These are phyloP conservation scores for Plusia festucae DNA, from an alignment of 2,888 invertebrate genomes.

Conservation along the genomic window DNA sequence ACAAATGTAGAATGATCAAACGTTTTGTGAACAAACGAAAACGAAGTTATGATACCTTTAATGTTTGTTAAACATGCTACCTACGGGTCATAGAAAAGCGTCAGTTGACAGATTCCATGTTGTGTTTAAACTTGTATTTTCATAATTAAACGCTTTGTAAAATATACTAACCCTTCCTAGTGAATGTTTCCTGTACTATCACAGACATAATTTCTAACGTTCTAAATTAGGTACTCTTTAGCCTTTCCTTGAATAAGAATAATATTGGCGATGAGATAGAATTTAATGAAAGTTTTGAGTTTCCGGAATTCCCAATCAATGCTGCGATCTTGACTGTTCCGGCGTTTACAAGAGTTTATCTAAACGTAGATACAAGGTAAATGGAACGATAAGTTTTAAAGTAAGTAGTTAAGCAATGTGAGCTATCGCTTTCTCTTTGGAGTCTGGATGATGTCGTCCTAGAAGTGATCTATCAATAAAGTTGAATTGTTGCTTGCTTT, in stretches of 20 bases:
- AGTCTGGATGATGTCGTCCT: neutral
- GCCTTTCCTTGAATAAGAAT: neutral
- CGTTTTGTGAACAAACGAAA: conserved; percentile 31
- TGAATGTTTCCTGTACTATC: neutral
- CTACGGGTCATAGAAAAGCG: conserved; percentile 30
- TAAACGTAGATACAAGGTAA: neutral
- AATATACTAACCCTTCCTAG: neutral
- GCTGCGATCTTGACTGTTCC: neutral
- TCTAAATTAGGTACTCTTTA: neutral
- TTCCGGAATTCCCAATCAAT: conserved; percentile 4
- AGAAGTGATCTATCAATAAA: neutral
- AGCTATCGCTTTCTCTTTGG: neutral
- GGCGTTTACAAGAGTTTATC: neutral
- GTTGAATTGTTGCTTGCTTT: conserved; percentile 24
- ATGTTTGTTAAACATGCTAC: conserved; percentile 35
- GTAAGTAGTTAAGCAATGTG: neutral
- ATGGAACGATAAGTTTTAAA: neutral
- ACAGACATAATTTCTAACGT: neutral
- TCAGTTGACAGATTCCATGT: conserved; percentile 23
- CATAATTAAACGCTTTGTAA: neutral
- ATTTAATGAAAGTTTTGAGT: conserved; percentile 2
- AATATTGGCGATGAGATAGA: neutral
- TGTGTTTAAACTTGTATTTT: conserved; percentile 19
- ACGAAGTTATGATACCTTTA: conserved; percentile 37
- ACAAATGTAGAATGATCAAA: conserved; percentile 48